Conservation (phyloP, 1,140 invertebrate genomes). For the Philopotamus ludificatus region DNA sequence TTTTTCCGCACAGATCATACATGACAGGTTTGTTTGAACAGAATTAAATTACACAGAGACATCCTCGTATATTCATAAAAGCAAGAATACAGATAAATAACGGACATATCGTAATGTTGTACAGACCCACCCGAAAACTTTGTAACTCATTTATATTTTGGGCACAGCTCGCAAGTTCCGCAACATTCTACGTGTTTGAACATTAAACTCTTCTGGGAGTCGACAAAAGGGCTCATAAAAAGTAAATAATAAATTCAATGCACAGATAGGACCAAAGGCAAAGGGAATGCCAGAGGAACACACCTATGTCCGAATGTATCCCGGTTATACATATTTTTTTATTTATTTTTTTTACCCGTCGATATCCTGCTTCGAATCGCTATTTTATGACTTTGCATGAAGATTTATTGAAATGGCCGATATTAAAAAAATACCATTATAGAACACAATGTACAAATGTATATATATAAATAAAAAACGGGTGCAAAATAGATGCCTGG, state of each 20-base stretch:
- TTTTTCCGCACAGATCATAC: too few species aligned
- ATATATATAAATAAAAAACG: too few species aligned
- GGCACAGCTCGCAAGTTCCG: constrained; percentile 24
- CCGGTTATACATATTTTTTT: not conserved
- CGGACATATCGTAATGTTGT: constrained; percentile 27
- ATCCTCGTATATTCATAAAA: too few species aligned
- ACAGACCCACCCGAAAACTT: constrained; percentile 12
- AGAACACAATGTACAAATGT: too few species aligned
- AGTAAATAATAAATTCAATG: constrained; percentile 40
- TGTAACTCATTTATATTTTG: constrained; percentile 39
- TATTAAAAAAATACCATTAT: too few species aligned
- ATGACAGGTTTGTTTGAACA: too few species aligned
- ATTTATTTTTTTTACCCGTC: too few species aligned
- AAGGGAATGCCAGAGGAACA: constrained; percentile 16
- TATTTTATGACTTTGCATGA: too few species aligned
- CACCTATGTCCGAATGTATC: constrained; percentile 8
- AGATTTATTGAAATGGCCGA: too few species aligned
- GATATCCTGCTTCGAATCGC: too few species aligned
- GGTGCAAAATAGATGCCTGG: too few species aligned
- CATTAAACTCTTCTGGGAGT: constrained; percentile 33
- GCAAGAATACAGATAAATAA: constrained; percentile 16
- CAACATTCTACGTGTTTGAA: constrained; percentile 27
- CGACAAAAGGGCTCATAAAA: constrained; percentile 30
- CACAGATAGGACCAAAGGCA: constrained; percentile 28
- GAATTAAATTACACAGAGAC: too few species aligned